Base-by-base conservation (phyloP, 2,797 vertebrate genomes). In the Poecile montanus region DNA sequence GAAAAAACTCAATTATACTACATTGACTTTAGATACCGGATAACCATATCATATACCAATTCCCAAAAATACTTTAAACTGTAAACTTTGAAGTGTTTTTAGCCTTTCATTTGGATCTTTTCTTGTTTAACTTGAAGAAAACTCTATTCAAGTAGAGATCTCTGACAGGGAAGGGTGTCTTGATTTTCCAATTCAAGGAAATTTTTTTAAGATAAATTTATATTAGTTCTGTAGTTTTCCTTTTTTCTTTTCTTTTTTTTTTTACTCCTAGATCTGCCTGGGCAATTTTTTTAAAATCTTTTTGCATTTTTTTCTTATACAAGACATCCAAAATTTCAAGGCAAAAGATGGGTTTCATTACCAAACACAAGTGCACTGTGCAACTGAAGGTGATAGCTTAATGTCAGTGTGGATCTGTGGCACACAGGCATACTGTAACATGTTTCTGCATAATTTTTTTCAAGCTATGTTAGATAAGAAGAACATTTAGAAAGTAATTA, bases 401-500 rank as follows among this genome's bases (percentile, higher is more conserved):
- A 71, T 62, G 53, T 60, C 91, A 38, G 19, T 51, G 27, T 83
- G 56, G 75, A 85, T 68, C 54, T 66, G 47, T 42, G 79, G 63
- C 88, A 29, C 45, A 20, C 26, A 50, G 22, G 38, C n/a, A n/a
- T 60, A 38, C 20, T 4, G 2, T 77, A 86, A 83, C 54, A 27
- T 71, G 14, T 67, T 95, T 83, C 66, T 73, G n/a, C 29, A 82
- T 8, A 47, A 15, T 76, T 84, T 79, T 85, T 78, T 75, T 86
- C 27, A 61, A 87, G 61, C 75, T 76, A 16, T 78, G 4, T 84
- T 92, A 85, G 72, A 91, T 89, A 94, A 95, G 71, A 87, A 79
- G 29, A 70, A 62, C 50, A 70, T 87, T 86, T 81, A 32, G 48
- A 88, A 89, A 77, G 42, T 85, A 90, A 90, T 95, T 93, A 92